Conservation (phyloP, 2,113 vertebrate genomes). For the Lophura nycthemera region DNA sequence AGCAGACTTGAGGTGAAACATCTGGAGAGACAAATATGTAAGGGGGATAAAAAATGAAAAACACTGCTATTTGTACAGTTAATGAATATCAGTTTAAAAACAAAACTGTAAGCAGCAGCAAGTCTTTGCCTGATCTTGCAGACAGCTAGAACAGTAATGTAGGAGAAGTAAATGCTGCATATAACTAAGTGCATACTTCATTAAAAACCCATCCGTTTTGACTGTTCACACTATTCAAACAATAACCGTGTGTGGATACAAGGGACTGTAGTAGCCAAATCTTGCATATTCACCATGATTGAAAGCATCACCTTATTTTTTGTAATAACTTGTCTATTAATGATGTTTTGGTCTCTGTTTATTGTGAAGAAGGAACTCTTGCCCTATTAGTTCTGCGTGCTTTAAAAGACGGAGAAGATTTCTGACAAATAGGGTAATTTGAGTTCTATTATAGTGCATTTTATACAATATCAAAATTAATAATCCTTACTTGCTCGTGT, state of each 20-base stretch:
- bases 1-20: not conserved
- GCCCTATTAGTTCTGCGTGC: not conserved
- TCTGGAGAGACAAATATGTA: not conserved
- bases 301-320: not conserved
- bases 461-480: not conserved
- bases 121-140: not conserved
- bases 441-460: not conserved
- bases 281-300: not conserved
- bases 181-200: fast-evolving
- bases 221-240: not conserved
- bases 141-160: not conserved
- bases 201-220: not conserved
- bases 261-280: not conserved
- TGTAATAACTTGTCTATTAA: not conserved
- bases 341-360: not conserved
- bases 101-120: not conserved
- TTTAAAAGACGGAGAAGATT: not conserved
- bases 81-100: not conserved
- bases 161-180: not conserved
- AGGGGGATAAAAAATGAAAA: not conserved
- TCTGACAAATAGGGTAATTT: not conserved
- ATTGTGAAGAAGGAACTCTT: not conserved
- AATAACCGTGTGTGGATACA: not conserved
- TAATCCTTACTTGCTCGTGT: not conserved
- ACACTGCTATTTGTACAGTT: not conserved